Evolutionary conservation across 2,888 invertebrate species (phyloP).

Genomic region (Laothoe populi): DNA sequence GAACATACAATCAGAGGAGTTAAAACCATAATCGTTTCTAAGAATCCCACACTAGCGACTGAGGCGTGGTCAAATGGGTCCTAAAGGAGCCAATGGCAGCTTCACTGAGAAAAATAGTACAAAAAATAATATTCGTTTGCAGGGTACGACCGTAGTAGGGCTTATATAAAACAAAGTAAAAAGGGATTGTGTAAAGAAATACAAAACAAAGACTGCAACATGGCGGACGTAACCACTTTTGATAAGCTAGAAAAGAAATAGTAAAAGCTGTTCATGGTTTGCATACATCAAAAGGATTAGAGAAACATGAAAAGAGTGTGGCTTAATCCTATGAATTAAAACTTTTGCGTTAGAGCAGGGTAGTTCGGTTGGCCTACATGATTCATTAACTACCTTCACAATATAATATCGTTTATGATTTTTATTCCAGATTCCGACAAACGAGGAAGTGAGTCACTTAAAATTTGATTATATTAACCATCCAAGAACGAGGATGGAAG

Average conservation of each 20-base stretch:
- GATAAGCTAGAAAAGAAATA: not conserved
- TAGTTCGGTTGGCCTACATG: too few species aligned
- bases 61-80: constrained; percentile 19
- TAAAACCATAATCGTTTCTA: constrained; percentile 22
- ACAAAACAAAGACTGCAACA: constrained; percentile 5
- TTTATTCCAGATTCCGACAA: too few species aligned
- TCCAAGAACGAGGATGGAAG: too few species aligned
- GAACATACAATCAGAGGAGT: constrained; percentile 43
- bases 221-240: not conserved
- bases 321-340: too few species aligned
- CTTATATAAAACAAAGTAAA: constrained; percentile 8
- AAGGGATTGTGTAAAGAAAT: not conserved
- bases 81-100: constrained; percentile 19
- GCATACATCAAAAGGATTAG: not conserved
- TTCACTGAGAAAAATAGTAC: constrained; percentile 1
- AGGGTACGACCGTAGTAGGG: not conserved
- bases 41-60: constrained; percentile 24
- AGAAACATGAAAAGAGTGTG: too few species aligned
- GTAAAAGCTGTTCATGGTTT: not conserved
- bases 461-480: too few species aligned
- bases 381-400: too few species aligned
- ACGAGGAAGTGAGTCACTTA: too few species aligned
- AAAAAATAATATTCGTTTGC: constrained; percentile 1
- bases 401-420: too few species aligned
- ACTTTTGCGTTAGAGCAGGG: too few species aligned